Evolutionary conservation across 2,797 vertebrate species (phyloP), one percentile per base, ranked within the genome.

Genomic region (Tolypeutes matacus): DNA sequence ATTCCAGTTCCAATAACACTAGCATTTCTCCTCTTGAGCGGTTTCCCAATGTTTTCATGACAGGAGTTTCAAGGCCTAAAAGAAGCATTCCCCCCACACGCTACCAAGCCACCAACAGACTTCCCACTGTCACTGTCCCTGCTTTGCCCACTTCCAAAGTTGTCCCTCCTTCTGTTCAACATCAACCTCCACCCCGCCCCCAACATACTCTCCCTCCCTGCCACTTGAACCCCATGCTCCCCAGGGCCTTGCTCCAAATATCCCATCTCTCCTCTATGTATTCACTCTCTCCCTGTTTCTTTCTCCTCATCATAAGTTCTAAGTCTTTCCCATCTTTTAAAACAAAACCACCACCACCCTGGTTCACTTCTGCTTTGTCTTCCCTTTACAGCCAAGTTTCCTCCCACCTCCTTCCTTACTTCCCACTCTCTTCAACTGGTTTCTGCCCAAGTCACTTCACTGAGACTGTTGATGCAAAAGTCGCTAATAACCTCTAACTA

Each of bases 401-500:
- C 49, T 89, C 49, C 34, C 7, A 70, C 67, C n/a, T 86, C 93
- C 75, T 7, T 78, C 76, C 58, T 96, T 12, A 25, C n/a, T 64
- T 75, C 34, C 82, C 77, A 91, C 49, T 88, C 58, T 58, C 80
- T 73, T 75, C 65, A 89, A 53, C 75, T 93, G 89, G 94, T 76
- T 87, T 92, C 80, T 78, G 86, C 36, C 91, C 89, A 96, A 83
- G 78, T 49, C 77, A 83, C 92, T 83, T 78, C 62, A 70, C 18
- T 75, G 64, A 81, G 67, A 91, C 5, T 89, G 31, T 62, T 86
- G 86, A 51, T 15, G 62, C 78, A 70, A 83, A 95, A 53, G 89
- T 89, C 89, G 93, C 91, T 58, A 95, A 89, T 51, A 58, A 97
- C 64, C 78, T 83, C 85, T 76, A 89, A 67, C 86, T 62, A 95